Conservation (phyloP, 2,113 vertebrate species). For the Otocyon megalotis region DNA sequence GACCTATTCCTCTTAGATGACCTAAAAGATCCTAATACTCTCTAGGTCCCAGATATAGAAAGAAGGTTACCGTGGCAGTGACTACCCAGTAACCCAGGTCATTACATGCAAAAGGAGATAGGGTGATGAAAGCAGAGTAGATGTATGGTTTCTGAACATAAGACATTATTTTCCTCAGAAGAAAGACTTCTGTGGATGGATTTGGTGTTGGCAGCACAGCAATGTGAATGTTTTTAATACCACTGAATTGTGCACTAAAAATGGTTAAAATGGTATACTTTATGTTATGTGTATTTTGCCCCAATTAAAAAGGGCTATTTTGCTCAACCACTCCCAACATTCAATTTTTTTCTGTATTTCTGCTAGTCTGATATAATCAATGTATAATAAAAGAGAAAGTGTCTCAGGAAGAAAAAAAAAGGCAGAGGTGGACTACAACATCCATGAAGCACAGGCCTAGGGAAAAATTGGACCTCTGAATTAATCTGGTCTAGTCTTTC, state of each 20-base stretch:
- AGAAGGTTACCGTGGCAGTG: neutral
- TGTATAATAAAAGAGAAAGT: neutral
- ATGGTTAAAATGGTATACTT: neutral
- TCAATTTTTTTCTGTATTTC: neutral
- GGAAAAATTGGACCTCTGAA: neutral
- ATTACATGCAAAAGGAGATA: neutral
- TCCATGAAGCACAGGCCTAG: neutral
- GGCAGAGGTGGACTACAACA: neutral
- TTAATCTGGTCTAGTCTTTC: neutral
- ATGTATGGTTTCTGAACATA: neutral
- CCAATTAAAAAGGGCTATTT: neutral
- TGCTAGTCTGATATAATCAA: neutral
- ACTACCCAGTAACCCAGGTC: neutral
- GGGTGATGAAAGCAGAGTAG: neutral
- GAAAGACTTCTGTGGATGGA: neutral
- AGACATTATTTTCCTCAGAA: neutral
- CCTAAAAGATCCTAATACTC: neutral
- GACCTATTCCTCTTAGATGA: neutral
- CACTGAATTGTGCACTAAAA: neutral
- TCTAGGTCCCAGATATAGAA: neutral
- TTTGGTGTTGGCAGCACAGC: neutral
- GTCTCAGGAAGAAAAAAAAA: neutral
- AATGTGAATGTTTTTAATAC: neutral
- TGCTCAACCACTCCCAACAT: neutral
- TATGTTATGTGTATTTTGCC: neutral